These are phyloP conservation scores for Saturnia japonica DNA, from an alignment of 2,888 invertebrate genomes.

Conservation along the genomic window DNA sequence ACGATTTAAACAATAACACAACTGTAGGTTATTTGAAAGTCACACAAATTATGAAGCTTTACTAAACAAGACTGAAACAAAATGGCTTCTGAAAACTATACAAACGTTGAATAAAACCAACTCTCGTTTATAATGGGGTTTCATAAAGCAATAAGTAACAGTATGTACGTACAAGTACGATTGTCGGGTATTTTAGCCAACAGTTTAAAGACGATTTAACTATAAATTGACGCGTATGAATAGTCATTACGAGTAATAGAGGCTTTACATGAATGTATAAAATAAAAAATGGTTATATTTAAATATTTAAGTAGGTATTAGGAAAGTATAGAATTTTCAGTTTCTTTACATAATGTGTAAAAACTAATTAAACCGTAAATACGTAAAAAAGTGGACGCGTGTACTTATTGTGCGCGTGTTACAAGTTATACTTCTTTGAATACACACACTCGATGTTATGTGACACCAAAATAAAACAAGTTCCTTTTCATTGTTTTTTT, in stretches of 20 bases:
- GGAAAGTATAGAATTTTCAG: too few relatives aligned
- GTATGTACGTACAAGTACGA: background rate
- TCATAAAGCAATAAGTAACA: background rate
- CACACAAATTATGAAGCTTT: background rate
- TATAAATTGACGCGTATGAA: background rate
- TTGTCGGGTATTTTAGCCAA: background rate
- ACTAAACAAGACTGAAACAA: background rate
- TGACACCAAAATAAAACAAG: too few relatives aligned
- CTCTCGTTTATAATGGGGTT: background rate
- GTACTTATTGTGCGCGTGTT: too few relatives aligned
- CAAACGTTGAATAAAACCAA: background rate
- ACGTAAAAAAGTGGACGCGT: too few relatives aligned
- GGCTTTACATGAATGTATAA: background rate
- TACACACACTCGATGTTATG: too few relatives aligned
- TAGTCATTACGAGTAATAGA: background rate
- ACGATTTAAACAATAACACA: background rate
- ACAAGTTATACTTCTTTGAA: too few relatives aligned
- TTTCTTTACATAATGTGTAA: too few relatives aligned
- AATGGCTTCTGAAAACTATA: constrained; percentile 3
- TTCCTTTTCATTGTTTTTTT: too few relatives aligned
- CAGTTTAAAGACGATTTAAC: background rate
- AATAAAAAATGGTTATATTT: background rate
- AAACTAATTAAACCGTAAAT: too few relatives aligned
- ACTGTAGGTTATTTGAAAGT: background rate
- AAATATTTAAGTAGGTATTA: too few relatives aligned